A percentile compares a stretch with the other conserved stretches of the same genome.
Evolutionary conservation across 2,888 invertebrate species (phyloP).

Genomic region (Pseudeuparius sepicola): DNA sequence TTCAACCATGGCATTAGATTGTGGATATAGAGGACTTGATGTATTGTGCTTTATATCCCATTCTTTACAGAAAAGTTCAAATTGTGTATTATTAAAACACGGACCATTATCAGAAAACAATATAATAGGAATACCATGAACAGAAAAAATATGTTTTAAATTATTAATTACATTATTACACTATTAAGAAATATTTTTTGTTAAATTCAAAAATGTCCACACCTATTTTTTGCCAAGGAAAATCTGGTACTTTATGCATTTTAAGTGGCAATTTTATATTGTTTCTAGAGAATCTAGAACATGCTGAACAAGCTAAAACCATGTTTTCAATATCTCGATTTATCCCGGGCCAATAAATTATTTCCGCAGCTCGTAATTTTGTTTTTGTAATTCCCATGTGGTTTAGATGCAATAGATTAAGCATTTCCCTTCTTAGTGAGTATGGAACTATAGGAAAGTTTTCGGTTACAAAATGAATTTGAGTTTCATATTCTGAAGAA

Average conservation of each 20-base stretch:
- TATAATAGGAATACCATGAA: constrained; percentile 16
- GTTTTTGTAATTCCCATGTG: constrained; percentile 2
- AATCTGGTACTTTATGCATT: constrained; percentile 13
- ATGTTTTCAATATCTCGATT: constrained; percentile 23
- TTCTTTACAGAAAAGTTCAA: constrained; percentile 17
- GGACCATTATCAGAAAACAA: constrained; percentile 20
- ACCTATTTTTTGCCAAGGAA: constrained; percentile 20
- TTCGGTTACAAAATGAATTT: no score
- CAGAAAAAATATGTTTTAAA: constrained; percentile 17
- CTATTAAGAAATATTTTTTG: constrained; percentile 13
- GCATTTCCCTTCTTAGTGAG: constrained; percentile 3
- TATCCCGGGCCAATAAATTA: constrained; percentile 1
- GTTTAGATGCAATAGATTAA: constrained; percentile 1
- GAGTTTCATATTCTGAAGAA: no score
- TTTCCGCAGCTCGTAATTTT: not conserved
- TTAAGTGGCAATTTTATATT: constrained; percentile 17
- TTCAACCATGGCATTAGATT: constrained; percentile 21
- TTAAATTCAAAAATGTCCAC: constrained; percentile 19
- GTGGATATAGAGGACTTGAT: constrained; percentile 21
- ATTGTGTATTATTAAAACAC: constrained; percentile 19
- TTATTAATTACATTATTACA: constrained; percentile 8
- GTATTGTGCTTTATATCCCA: constrained; percentile 19
- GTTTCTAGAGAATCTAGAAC: constrained; percentile 14
- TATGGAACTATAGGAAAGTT: no score
- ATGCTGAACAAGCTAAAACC: constrained; percentile 16